phyloP scores from a whole-genome alignment of 53 echinoderm and acorn worm genomes.

The Zoroaster sp. region DNA sequence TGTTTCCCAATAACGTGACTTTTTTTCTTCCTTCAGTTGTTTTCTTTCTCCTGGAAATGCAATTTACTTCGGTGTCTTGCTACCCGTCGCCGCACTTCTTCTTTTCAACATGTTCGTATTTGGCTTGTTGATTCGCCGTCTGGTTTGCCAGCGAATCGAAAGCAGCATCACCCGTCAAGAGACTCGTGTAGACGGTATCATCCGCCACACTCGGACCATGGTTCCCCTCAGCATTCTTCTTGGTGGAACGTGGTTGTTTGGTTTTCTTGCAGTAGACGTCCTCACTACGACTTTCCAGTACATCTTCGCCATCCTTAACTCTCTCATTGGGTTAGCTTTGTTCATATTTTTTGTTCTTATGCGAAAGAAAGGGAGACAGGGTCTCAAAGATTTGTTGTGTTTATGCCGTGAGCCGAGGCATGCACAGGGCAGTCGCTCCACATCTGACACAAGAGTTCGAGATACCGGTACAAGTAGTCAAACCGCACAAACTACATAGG shows the following conservation, averaged over 20 bases:
- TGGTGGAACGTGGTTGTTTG: slow-evolving; percentile 77
- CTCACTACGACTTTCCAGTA: slow-evolving; percentile 49
- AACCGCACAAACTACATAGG: no score
- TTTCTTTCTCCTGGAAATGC: slow-evolving; percentile 60
- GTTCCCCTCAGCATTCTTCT: slow-evolving; percentile 65
- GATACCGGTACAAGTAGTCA: background rate
- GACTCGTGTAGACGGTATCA: background rate
- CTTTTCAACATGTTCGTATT: slow-evolving; percentile 71
- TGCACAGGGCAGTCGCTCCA: background rate
- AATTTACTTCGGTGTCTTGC: slow-evolving; percentile 61
- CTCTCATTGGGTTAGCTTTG: slow-evolving; percentile 66
- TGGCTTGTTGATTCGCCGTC: slow-evolving; percentile 51
- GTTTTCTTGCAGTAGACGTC: slow-evolving; percentile 65
- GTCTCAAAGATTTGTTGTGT: background rate
- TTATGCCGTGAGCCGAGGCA: no score
- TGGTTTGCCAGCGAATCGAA: slow-evolving; percentile 53
- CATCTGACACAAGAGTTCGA: background rate
- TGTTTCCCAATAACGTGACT: no score
- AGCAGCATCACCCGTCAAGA: background rate
- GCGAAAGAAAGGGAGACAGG: background rate
- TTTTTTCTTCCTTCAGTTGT: slow-evolving; percentile 73
- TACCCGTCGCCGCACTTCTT: slow-evolving; percentile 68
- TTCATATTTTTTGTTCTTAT: slow-evolving; percentile 63
- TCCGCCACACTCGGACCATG: slow-evolving; percentile 11
- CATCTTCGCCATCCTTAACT: slow-evolving; percentile 74